A percentile compares a stretch with the other conserved stretches of the same genome.
phyloP scores from a whole-genome alignment of 53 echinoderm and acorn worm species.

The Mesocentrotus franciscanus region DNA sequence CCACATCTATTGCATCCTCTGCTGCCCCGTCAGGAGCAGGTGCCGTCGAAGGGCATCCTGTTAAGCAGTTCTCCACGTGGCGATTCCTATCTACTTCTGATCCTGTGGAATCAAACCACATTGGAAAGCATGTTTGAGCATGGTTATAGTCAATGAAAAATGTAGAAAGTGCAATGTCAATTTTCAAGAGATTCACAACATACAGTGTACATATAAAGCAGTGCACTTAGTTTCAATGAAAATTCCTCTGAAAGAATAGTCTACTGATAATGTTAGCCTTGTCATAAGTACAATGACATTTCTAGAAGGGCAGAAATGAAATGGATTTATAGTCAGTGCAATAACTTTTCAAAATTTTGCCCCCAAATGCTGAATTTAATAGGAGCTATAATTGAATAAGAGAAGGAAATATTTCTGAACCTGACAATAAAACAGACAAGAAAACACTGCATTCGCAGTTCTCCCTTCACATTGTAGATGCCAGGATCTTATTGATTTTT shows the following conservation, averaged over 20 bases:
- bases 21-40: not conserved
- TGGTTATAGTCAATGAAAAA: not conserved
- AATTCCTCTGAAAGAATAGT: no score
- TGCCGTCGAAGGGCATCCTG: not conserved
- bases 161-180: no score
- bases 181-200: no score
- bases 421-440: no score
- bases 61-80: constrained; percentile 89
- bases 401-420: not conserved
- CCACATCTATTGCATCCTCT: constrained; percentile 8
- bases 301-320: not conserved
- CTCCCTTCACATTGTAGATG: no score
- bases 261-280: no score
- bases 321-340: not conserved
- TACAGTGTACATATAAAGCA: no score
- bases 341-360: not conserved
- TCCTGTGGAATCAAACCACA: constrained; percentile 60
- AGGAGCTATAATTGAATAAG: not conserved
- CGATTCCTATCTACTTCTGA: constrained; percentile 82
- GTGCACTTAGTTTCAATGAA: no score
- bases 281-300: no score
- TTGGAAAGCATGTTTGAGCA: constrained; percentile 16
- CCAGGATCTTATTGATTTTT: no score
- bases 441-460: no score
- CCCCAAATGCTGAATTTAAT: not conserved